Conservation (phyloP, 2,888 invertebrate genomes). For the Allacma fusca region DNA sequence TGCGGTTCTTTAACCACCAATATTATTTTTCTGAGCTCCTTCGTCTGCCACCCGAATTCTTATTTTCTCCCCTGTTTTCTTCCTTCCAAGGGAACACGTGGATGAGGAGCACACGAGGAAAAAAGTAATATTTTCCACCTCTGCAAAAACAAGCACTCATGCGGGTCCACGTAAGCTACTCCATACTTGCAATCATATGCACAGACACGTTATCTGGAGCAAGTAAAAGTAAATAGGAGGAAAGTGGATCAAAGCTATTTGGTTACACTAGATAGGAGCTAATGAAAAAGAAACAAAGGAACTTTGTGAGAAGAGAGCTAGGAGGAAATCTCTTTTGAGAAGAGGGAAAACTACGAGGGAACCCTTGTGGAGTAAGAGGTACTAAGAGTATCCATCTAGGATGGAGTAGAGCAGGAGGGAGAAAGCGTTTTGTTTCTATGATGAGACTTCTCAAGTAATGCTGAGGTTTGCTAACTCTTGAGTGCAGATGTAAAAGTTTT, state of each 20-base stretch:
- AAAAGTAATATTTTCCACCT: not conserved
- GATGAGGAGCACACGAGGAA: not conserved
- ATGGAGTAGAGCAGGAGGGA: not conserved
- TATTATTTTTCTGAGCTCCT: not conserved
- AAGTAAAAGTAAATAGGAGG: too few relatives aligned
- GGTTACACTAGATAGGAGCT: not conserved
- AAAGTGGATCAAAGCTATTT: too few relatives aligned
- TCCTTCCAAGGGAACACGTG: not conserved
- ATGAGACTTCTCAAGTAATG: slow-evolving; percentile 3
- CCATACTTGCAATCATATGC: too few relatives aligned
- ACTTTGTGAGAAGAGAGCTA: not conserved
- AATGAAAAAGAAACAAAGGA: slow-evolving; percentile 9
- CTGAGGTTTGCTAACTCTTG: slow-evolving; percentile 16
- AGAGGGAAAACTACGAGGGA: not conserved
- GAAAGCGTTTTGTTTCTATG: not conserved
- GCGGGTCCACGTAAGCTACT: too few relatives aligned
- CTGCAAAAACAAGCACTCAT: too few relatives aligned
- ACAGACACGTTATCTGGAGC: too few relatives aligned
- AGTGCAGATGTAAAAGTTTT: slow-evolving; percentile 7
- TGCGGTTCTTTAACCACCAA: not conserved
- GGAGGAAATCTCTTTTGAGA: not conserved
- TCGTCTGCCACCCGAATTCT: not conserved
- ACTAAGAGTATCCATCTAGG: not conserved
- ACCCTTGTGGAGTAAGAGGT: not conserved
- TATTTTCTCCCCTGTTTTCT: not conserved